Conservation (phyloP, 2,113 vertebrate species). For the Colossoma macropomum region DNA sequence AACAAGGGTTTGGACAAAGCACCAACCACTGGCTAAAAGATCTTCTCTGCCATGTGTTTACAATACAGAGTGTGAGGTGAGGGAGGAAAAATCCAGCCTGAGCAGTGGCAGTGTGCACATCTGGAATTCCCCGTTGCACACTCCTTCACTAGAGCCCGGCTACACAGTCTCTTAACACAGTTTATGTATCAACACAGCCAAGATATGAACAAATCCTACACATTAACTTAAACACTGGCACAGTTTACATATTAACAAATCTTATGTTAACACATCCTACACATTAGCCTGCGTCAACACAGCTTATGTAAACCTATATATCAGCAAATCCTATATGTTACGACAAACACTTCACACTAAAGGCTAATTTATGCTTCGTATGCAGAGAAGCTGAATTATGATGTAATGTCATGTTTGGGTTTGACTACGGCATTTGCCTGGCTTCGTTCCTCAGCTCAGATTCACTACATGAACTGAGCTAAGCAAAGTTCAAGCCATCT, state of each 20-base stretch:
- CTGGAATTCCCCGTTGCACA: conserved; percentile 55
- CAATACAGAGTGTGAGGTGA: conserved; percentile 50
- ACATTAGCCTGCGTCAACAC: neutral
- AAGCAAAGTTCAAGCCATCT: conserved; percentile 4
- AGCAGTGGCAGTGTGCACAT: conserved; percentile 40
- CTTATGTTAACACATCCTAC: neutral
- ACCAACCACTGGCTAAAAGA: conserved; percentile 19
- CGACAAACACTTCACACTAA: neutral
- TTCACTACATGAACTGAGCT: neutral
- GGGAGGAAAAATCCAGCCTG: conserved; percentile 40
- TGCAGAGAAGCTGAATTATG: neutral
- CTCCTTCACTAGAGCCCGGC: conserved; percentile 27
- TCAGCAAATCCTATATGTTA: neutral
- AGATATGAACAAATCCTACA: neutral
- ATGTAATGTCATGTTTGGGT: neutral
- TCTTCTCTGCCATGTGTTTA: conserved; percentile 54
- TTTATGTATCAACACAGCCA: conserved; percentile 8
- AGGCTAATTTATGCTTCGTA: neutral
- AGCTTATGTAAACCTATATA: conserved; percentile 1
- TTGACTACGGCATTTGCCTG: neutral
- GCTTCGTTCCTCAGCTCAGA: neutral
- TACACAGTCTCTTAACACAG: conserved; percentile 32
- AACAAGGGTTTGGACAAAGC: conserved; percentile 30
- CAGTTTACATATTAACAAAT: neutral
- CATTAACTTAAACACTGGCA: neutral